These are phyloP conservation scores for Aphrophora alni DNA, from an alignment of 2,888 invertebrate genomes.

Conservation along the genomic window DNA sequence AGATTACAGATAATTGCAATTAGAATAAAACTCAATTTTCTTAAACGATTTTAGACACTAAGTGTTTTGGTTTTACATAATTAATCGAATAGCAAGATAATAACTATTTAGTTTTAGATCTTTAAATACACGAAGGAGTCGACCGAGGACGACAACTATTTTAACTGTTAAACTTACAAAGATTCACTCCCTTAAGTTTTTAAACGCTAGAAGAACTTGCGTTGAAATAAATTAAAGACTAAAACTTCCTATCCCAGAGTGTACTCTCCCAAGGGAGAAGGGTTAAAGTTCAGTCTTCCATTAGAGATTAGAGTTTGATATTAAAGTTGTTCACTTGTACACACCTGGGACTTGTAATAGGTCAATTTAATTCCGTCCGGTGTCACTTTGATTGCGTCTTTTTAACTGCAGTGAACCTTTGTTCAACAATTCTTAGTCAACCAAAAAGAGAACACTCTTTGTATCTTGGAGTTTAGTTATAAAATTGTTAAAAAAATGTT, in stretches of 20 bases:
- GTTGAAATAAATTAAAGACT: background rate
- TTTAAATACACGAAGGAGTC: too few relatives aligned
- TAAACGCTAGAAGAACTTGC: background rate
- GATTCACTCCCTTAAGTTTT: too few relatives aligned
- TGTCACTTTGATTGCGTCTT: background rate
- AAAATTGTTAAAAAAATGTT: too few relatives aligned
- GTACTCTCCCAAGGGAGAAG: background rate
- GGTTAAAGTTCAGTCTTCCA: background rate
- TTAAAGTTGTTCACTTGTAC: background rate
- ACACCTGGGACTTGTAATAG: constrained; percentile 1
- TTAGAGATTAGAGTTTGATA: background rate
- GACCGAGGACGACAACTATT: too few relatives aligned
- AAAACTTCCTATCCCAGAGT: background rate
- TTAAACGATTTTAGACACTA: too few relatives aligned
- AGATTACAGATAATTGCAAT: too few relatives aligned
- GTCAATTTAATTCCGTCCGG: background rate
- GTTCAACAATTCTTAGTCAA: background rate
- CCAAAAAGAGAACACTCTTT: background rate
- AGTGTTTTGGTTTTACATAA: too few relatives aligned
- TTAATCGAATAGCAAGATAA: too few relatives aligned
- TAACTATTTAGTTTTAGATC: too few relatives aligned
- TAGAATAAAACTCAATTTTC: too few relatives aligned
- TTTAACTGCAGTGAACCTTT: background rate
- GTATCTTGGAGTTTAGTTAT: too few relatives aligned
- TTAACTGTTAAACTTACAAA: too few relatives aligned